phyloP scores from a whole-genome alignment of 2,888 invertebrate species.

The Parnassius apollo region DNA sequence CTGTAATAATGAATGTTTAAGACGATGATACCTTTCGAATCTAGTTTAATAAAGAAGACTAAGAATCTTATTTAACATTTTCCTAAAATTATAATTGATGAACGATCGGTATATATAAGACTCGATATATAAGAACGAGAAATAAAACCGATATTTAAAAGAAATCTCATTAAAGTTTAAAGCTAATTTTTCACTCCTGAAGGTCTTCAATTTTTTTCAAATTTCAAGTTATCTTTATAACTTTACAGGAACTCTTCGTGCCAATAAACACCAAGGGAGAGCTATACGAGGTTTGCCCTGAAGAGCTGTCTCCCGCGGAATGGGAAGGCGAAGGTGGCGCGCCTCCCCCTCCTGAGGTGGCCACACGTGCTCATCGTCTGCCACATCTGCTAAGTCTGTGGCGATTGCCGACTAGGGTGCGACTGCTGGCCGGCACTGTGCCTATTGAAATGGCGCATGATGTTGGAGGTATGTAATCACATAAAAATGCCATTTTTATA shows the following conservation, averaged over 20 bases:
- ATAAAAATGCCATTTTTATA: no score
- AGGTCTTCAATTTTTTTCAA: not conserved
- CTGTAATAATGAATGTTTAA: no score
- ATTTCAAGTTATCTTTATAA: slow-evolving; percentile 15
- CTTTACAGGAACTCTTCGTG: slow-evolving; percentile 84
- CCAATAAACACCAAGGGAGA: slow-evolving; percentile 88
- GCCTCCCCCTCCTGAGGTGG: slow-evolving; percentile 66
- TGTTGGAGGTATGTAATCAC: slow-evolving; percentile 77
- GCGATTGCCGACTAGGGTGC: slow-evolving; percentile 80
- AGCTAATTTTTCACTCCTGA: no score
- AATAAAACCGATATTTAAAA: no score
- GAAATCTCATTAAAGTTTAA: no score
- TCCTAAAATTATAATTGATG: no score
- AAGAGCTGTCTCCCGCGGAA: slow-evolving; percentile 77
- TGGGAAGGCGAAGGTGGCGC: slow-evolving; percentile 74
- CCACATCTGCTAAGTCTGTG: slow-evolving; percentile 81
- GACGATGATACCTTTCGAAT: no score
- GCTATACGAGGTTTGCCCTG: slow-evolving; percentile 84
- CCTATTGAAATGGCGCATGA: slow-evolving; percentile 82
- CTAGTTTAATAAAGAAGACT: no score
- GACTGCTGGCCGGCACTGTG: slow-evolving; percentile 81
- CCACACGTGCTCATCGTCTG: slow-evolving; percentile 78
- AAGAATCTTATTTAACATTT: no score
- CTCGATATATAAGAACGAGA: no score
- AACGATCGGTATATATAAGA: no score